Evolutionary conservation across 2,113 vertebrate genomes (phyloP), one percentile per base, ranked within the genome.

Genomic region (Solea senegalensis): DNA sequence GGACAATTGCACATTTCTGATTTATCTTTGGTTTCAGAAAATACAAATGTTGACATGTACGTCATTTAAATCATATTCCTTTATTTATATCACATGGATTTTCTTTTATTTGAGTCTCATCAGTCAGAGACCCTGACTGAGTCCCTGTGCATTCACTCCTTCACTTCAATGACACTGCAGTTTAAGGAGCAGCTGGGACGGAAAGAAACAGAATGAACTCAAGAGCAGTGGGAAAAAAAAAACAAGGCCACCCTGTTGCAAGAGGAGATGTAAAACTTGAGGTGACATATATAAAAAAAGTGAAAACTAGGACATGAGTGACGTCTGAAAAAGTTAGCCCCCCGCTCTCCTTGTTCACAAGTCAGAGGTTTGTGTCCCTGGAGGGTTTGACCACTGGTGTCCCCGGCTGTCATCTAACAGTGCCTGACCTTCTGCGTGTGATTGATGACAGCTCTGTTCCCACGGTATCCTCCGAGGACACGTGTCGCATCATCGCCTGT

Each of bases 201-300:
- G 41, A 82, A 52, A 72, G 70, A 68, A 63, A 57, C 16, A 69
- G 43, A 61, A 39, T 21, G 46, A 59, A 76, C 79, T 82, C 57
- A 76, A 61, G 10, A 12, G 63, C 86, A 75, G 72, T 45, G 77
- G 68, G 72, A 71, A 61, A 74, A 4, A 4, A 44, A 49, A 88
- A 92, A 91, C 75, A 82, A 85, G 89, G 84, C 68, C 88, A 85
- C 28, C 72, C 39, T 16, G 52, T 68, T 78, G 46, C 45, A 60
- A 62, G 26, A 65, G 58, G 60, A 80, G 76, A 63, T 60, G 44
- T 69, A 85, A 79, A 88, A 89, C 69, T 88, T 86, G 62, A 86
- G 79, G 81, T 89, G 88, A 88, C 89, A 89, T 69, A 86, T 16
- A 80, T 85, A 85, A 86, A 80, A 86, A 85, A 86, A 83, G 67